Evolutionary conservation across 2,797 vertebrate species (phyloP), one percentile per base, ranked within the genome.

Genomic region (Sebastes dallii): DNA sequence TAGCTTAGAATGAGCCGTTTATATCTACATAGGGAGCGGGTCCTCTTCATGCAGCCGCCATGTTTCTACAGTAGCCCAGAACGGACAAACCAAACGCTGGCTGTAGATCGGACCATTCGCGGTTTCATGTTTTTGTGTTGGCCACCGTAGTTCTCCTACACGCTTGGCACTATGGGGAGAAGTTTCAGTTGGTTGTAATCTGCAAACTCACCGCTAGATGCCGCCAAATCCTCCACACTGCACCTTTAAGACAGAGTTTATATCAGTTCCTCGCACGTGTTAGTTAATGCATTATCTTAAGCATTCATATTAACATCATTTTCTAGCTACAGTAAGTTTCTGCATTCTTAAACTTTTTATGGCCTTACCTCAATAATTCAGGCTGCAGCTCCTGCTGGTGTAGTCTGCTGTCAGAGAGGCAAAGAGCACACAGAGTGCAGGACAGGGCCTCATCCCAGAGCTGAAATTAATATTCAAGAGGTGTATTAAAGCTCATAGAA

Each of bases 351-450:
- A 61, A 86, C 46, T 66, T 82, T 81, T 78, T 30, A 68, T 82
- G 79, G 74, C 29, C 58, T 55, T 77, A 66, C 22, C 67, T 89
- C 64, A 89, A 88, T 91, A 89, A 89, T 90, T 90, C 66, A 93
- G 4, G 3, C 64, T 69, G 81, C 61, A 68, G 85, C 71, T 82
- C 50, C 74, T 70, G 56, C 80, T 66, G 78, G 32, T 60, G 81
- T 64, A 25, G 16, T 12, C 65, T 80, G 78, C 84, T 89, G 87
- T 87, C 81, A 83, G 80, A 65, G 77, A 82, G 77, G 71, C 56
- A 60, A 56, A 66, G 73, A 82, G 76, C 72, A 79, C 72, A 84
- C 66, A 60, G 64, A 78, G 76, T 34, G 55, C 75, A 72, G 78
- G 81, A 69, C 67, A 66, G 66, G 71, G 54, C 39, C 24, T 70